Evolutionary conservation across 92 coral and sea anemone species (phyloP), one percentile per base, ranked within the genome.

Genomic region (Epizoanthus scotinus): DNA sequence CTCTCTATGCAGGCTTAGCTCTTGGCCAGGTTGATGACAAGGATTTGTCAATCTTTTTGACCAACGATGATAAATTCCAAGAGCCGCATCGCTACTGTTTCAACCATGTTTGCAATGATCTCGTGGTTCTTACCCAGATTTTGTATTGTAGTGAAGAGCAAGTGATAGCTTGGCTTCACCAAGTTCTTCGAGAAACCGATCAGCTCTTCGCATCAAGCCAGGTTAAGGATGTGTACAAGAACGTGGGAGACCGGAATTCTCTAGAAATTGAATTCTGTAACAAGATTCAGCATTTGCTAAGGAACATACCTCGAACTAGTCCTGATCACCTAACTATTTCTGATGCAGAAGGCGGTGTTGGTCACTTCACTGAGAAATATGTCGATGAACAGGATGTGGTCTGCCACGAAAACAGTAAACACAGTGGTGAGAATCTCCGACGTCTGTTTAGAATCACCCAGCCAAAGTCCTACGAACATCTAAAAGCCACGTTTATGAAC

Each of bases 1-100:
- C n/a, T n/a, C n/a, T n/a, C n/a, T n/a, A n/a, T n/a, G n/a, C 90
- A 6, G 99, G 99, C 47, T 75, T 55, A 63, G 84, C 98, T 64
- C 71, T 89, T 24, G 87, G 82, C 54, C 19, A 86, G 64, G 79
- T 83, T 54, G 83, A 84, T 34, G 77, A 88, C 38, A 84, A 77
- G 36, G 74, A 56, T 24, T 82, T 90, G 24, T 59, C 90, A 19
- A 67, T 73, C 21, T 78, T 87, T 26, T 65, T 95, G 59, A 17
- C 21, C 67, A 57, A 66, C 19, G 77, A 82, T 47, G 73, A 71
- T 55, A 28, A 69, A 25, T 58, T 42, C 50, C 42, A 73, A 27
- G 70, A 81, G n/a, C 84, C 89, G 44, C 82, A 73, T 0, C 86
- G 87, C 6, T 56, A 78, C 54, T 93, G 98, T 85, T 90, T 87